phyloP scores from a whole-genome alignment of 2,113 vertebrate species.

The Nerophis ophidion region DNA sequence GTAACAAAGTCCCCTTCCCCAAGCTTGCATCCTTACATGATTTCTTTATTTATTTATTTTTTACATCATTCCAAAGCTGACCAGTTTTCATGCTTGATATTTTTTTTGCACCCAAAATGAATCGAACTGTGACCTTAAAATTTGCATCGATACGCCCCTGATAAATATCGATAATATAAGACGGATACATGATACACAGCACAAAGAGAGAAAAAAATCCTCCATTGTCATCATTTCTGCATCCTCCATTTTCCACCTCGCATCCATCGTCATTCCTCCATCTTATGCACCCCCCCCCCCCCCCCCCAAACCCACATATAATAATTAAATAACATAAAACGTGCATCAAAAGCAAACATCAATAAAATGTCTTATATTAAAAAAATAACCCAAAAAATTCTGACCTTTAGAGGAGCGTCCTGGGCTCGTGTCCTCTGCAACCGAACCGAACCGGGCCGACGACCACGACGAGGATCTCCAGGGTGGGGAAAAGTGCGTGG shows the following conservation, averaged over 20 bases:
- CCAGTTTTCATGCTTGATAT: no score
- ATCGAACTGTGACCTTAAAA: background rate
- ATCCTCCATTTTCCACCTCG: slow-evolving; percentile 14
- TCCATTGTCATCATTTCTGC: slow-evolving; percentile 29
- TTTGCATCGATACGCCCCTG: no score
- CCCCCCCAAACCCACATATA: no score
- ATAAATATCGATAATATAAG: background rate
- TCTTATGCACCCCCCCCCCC: background rate
- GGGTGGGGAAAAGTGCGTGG: background rate
- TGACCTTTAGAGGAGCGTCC: background rate
- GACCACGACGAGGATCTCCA: background rate
- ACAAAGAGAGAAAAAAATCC: background rate
- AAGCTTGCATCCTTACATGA: no score
- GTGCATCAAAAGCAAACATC: background rate
- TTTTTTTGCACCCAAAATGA: no score
- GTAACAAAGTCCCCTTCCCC: no score
- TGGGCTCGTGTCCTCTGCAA: background rate
- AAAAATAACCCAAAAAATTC: background rate
- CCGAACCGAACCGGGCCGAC: background rate
- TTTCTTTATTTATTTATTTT: no score
- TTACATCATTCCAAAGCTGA: no score
- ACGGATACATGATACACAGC: background rate
- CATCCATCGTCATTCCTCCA: slow-evolving; percentile 2
- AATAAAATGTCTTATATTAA: background rate
- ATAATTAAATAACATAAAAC: no score